Evolutionary conservation across 1,140 invertebrate species (phyloP).

Genomic region (Papilio helenus): DNA sequence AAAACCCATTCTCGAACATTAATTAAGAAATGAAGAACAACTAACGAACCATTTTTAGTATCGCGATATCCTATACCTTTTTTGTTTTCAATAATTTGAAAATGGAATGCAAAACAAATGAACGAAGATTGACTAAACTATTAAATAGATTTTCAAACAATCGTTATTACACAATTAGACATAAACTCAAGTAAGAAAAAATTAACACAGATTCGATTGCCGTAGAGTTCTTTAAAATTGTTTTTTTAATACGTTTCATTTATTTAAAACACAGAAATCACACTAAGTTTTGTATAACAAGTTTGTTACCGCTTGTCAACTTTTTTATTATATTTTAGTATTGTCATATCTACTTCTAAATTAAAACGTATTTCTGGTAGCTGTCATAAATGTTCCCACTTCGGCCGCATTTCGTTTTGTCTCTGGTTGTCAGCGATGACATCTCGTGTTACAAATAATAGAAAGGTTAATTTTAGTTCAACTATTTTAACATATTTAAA

Average conservation of each 20-base stretch:
- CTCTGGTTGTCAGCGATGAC: conserved; percentile 40
- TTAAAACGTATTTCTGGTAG: conserved; percentile 53
- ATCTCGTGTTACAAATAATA: conserved; percentile 26
- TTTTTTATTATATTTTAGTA: conserved; percentile 7
- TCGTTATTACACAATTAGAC: no score
- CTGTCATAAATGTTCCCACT: conserved; percentile 64
- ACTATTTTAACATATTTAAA: neutral
- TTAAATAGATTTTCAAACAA: no score
- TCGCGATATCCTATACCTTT: neutral
- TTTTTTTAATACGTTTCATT: no score
- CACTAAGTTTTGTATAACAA: neutral
- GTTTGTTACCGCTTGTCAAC: neutral
- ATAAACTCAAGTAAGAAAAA: no score
- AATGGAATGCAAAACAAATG: neutral
- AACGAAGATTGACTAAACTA: neutral
- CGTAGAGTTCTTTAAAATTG: no score
- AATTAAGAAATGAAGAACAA: conserved; percentile 37
- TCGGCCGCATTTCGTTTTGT: conserved; percentile 57
- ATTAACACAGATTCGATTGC: no score
- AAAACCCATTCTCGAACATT: conserved; percentile 17
- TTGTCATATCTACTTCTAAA: conserved; percentile 56
- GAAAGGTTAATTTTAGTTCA: conserved; percentile 30
- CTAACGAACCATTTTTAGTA: conserved; percentile 18
- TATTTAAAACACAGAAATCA: neutral
- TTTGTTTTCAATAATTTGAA: neutral